Base-by-base conservation (phyloP, 30 jellyfish, hydroid and myxozoan species). In the Turritopsis dohrnii region DNA sequence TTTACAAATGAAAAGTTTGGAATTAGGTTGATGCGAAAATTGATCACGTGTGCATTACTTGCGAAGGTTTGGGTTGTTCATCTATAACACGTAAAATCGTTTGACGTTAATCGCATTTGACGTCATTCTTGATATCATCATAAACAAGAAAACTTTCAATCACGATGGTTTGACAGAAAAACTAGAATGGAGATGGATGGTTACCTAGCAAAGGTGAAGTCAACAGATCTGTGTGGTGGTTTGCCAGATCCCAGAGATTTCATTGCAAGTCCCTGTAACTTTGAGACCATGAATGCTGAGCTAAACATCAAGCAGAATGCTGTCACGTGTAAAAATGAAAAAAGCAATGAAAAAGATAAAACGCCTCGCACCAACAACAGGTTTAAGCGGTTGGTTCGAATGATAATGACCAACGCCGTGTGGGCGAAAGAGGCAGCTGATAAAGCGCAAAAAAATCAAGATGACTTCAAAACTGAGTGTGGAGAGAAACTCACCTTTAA, bases 391-490 rank as follows among this genome's bases (percentile, higher is more conserved):
- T 28, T 79, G 28, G 85, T 79, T 79, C 85, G 65, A 13, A 24
- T 53, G 79, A 79, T 79, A 7, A 24, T 79, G 25, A 79, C 85
- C 16, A 30, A 79, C 53, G 13, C 53, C 20, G 79, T 29, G 24
- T 79, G 85, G 85, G 85, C 65, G 52, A 30, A 53, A 79, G 82
- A 79, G 29, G 85, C 85, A 29, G 65, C 77, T 4, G 54, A 79
- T 16, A 79, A 30, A 28, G 30, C 53, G 0, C 53, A 79, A 28
- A 79, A 79, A 1, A 25, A 1, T 18, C 85, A 79, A 79, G 82
- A 29, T 52, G 85, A 21, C 17, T 69, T 69, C 30, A 69, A 69
- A 69, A 69, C 77, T 16, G 77, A 69, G 31, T n/a, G n/a, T 9
- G 77, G 77, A 1, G 77, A 69, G 22, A 69, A 69, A 27, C 5